A percentile compares a stretch with the other conserved stretches of the same genome.
Conservation (phyloP, 2,113 vertebrate species). For the Channa argus region DNA sequence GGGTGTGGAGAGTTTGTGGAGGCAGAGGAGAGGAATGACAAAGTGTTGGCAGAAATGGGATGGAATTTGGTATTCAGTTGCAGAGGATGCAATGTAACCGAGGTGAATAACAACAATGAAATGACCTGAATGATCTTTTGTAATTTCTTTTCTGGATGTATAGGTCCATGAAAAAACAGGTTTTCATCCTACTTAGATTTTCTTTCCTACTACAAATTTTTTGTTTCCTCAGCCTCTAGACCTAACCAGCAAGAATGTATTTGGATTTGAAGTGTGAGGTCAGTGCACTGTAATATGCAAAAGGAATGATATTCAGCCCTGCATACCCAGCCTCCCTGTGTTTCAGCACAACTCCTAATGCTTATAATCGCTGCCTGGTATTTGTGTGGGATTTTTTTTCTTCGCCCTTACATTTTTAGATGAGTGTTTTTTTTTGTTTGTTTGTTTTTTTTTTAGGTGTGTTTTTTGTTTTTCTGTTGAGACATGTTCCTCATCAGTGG, state of each 20-base stretch:
- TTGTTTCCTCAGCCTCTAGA: conserved; percentile 64
- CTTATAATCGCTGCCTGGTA: conserved; percentile 60
- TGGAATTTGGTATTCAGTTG: conserved; percentile 33
- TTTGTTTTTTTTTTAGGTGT: conserved; percentile 6
- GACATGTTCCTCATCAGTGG: conserved; percentile 22
- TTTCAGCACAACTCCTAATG: conserved; percentile 54
- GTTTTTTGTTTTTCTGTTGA: conserved; percentile 37
- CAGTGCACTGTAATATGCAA: conserved; percentile 48
- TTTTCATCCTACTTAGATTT: conserved; percentile 45
- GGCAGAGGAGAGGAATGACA: not conserved
- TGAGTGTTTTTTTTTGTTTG: not conserved
- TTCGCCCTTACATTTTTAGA: conserved; percentile 29
- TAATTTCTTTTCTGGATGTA: conserved; percentile 31
- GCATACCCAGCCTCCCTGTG: conserved; percentile 44
- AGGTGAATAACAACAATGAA: conserved; percentile 54
- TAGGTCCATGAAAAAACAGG: conserved; percentile 37
- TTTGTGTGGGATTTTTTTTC: conserved; percentile 44
- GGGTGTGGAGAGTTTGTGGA: not conserved
- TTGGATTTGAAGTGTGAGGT: conserved; percentile 56
- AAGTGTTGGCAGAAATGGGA: conserved; percentile 12
- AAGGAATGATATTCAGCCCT: conserved; percentile 59
- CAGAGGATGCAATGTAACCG: not conserved
- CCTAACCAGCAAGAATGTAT: conserved; percentile 77
- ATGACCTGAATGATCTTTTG: conserved; percentile 4
- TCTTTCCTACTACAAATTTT: conserved; percentile 25